Conservation (phyloP, 2,113 vertebrate species). For the Canis aureus region DNA sequence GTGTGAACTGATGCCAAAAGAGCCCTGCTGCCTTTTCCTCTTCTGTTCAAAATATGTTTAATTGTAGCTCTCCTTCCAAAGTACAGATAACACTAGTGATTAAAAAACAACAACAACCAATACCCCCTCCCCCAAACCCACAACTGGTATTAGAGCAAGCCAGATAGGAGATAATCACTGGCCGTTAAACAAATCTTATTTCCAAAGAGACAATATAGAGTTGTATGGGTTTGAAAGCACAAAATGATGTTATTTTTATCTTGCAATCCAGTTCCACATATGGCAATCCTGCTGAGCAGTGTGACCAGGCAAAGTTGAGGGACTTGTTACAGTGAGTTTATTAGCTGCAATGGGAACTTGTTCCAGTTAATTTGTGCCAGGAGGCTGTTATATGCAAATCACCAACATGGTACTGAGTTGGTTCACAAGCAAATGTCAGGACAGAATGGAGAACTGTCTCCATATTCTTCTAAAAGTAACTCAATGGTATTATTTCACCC, state of each 20-base stretch:
- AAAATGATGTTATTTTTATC: slow-evolving; percentile 75
- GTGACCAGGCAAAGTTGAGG: slow-evolving; percentile 77
- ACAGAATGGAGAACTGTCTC: neutral
- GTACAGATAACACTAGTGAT: slow-evolving; percentile 74
- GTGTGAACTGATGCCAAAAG: slow-evolving; percentile 64
- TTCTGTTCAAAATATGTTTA: slow-evolving; percentile 75
- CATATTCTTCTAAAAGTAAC: neutral
- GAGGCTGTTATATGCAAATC: slow-evolving; percentile 76
- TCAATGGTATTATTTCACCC: neutral
- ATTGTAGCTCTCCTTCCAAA: slow-evolving; percentile 73
- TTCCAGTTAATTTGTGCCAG: slow-evolving; percentile 73
- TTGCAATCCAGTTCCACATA: slow-evolving; percentile 72
- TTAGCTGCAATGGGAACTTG: slow-evolving; percentile 68
- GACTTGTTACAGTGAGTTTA: slow-evolving; percentile 79
- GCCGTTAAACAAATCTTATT: slow-evolving; percentile 70
- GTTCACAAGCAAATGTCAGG: slow-evolving; percentile 57
- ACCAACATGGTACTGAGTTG: slow-evolving; percentile 24
- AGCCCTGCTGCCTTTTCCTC: slow-evolving; percentile 53
- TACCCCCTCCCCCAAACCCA: neutral
- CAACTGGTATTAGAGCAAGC: slow-evolving; percentile 45
- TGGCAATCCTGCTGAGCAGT: slow-evolving; percentile 73
- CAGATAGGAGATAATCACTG: slow-evolving; percentile 72
- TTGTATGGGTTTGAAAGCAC: slow-evolving; percentile 64
- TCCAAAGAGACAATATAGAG: slow-evolving; percentile 66
- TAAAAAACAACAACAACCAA: neutral